Base-by-base conservation (phyloP, 2,888 invertebrate genomes). In the Andricus quercusramuli region DNA sequence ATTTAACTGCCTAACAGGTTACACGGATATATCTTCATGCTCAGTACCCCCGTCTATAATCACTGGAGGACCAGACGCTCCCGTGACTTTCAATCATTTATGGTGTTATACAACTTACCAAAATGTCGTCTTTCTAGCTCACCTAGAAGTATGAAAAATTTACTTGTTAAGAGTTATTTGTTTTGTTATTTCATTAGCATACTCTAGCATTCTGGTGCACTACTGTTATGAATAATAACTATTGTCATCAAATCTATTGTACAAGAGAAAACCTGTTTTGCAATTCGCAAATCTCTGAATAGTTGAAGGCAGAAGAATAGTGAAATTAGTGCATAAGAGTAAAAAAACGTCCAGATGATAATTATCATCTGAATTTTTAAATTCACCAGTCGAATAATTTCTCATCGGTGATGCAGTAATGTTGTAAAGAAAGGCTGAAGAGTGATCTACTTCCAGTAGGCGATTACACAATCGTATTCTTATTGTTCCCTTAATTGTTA, bases 381-480 rank as follows among this genome's bases (percentile, higher is more conserved):
- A 59, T 59, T 59, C 22, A 59, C 22, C 22, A 59, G 9, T 22
- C 13, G 11, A 22, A 22, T n/a, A 59, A 22, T 59, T 59, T 59
- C 59, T 59, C 22, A 22, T 59, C 6, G 22, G 11, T 22, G 13
- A 59, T 59, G 22, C 22, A 59, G 59, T 22, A 59, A 59, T 59
- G 22, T 59, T n/a, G 11, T 8, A 59, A 59, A 59, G 59, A 22
- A 22, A 22, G 59, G 13, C 11, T 22, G n/a, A 22, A 59, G 22
- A 59, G 22, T 59, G 59, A 59, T 59, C 9, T 64, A 29, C 64
- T 64, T 29, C 13, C 37, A 74, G n/a, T 37, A 3, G 20, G 17
- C 13, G 29, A 70, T 70, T 70, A 70, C 56, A 56, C 56, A 74
- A 74, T 74, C n/a, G 44, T 13, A 41, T 44, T 67, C 41, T 67